phyloP scores from a whole-genome alignment of 2,888 invertebrate species.

The Hirtodrosophila confusa region DNA sequence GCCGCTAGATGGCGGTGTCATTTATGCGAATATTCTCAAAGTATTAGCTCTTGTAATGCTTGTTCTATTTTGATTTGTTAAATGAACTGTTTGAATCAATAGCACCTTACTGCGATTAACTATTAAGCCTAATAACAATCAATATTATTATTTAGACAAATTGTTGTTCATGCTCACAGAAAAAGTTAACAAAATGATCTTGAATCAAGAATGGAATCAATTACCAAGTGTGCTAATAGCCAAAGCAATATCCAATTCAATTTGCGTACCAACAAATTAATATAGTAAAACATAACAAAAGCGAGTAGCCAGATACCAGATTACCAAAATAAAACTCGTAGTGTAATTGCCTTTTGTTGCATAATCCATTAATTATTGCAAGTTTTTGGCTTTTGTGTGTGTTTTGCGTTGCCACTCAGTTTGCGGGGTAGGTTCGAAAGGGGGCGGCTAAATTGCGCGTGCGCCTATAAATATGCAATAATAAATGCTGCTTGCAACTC shows the following conservation, averaged over 20 bases:
- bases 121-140: constrained; percentile 22
- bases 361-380: constrained; percentile 44
- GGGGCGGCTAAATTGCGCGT: neutral
- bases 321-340: constrained; percentile 38
- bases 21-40: neutral
- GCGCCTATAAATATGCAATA: constrained; percentile 53
- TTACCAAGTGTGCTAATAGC: constrained; percentile 13
- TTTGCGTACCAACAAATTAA: constrained; percentile 21
- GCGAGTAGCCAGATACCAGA: constrained; percentile 19
- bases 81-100: constrained; percentile 37
- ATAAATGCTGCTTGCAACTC: constrained; percentile 72
- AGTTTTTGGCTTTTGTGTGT: constrained; percentile 13
- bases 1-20: constrained; percentile 28
- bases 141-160: constrained; percentile 59
- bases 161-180: constrained; percentile 59
- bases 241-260: constrained; percentile 22
- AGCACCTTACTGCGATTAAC: constrained; percentile 12
- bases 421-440: constrained; percentile 4
- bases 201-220: constrained; percentile 19
- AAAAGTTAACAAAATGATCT: constrained; percentile 6
- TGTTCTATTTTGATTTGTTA: constrained; percentile 27
- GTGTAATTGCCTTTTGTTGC: constrained; percentile 63
- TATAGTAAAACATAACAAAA: neutral
- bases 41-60: constrained; percentile 9
- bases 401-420: constrained; percentile 12